A percentile compares a stretch with the other conserved stretches of the same genome.
These are phyloP conservation scores for Oryzias dopingdopingensis DNA, from an alignment of 2,797 vertebrate genomes.

Conservation along the genomic window DNA sequence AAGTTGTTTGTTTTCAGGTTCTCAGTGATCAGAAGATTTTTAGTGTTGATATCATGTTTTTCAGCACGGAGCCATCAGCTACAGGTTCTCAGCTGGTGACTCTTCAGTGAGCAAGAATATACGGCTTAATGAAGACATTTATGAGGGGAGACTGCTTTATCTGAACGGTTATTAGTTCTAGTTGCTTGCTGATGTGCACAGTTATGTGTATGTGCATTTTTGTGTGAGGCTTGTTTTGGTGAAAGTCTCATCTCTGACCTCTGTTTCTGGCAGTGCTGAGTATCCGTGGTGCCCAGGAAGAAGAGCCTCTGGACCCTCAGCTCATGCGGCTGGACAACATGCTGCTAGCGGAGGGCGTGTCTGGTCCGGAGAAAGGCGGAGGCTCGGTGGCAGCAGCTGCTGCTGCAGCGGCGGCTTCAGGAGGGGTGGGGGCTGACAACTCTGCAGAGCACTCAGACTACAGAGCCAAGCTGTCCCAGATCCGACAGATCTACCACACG, in stretches of 20 bases:
- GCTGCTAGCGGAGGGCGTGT: slow-evolving; percentile 94
- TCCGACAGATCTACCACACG: slow-evolving; percentile 98
- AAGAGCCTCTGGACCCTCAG: slow-evolving; percentile 95
- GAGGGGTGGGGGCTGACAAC: slow-evolving; percentile 88
- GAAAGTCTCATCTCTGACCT: slow-evolving; percentile 47
- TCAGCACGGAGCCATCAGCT: too few species aligned
- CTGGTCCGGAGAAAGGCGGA: slow-evolving; percentile 92
- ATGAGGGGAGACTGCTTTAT: background rate
- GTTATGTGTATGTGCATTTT: slow-evolving; percentile 26
- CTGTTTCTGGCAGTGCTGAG: slow-evolving; percentile 84
- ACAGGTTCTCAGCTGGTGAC: too few species aligned
- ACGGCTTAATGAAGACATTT: too few species aligned
- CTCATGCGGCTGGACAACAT: slow-evolving; percentile 99
- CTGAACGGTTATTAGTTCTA: background rate
- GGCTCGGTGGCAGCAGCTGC: slow-evolving; percentile 90
- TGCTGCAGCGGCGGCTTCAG: slow-evolving; percentile 86
- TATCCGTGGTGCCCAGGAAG: slow-evolving; percentile 95
- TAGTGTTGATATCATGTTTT: too few species aligned
- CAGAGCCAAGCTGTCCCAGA: slow-evolving; percentile 95
- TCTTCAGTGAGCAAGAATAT: too few species aligned
- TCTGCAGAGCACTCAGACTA: slow-evolving; percentile 95
- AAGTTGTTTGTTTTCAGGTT: too few species aligned
- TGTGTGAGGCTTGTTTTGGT: slow-evolving; percentile 48
- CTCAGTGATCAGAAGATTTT: too few species aligned
- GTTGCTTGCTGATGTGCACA: slow-evolving; percentile 10